Evolutionary conservation across 2,113 vertebrate genomes (phyloP).

Genomic region (Alectura lathami): DNA sequence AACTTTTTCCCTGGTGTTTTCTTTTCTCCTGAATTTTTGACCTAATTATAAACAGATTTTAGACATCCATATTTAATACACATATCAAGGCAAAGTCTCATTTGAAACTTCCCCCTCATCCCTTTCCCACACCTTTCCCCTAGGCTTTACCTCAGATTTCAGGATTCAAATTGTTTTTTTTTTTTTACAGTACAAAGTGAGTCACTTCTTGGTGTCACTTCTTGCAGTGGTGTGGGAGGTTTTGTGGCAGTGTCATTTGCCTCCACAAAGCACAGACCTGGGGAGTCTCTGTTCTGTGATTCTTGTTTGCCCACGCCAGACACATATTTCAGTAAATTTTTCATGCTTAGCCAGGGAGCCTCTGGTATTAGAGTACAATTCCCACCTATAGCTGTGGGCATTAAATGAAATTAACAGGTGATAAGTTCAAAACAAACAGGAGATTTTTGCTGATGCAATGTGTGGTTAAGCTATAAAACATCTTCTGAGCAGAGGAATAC

Average conservation of each 20-base stretch:
- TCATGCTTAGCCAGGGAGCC: neutral
- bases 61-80: neutral
- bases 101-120: neutral
- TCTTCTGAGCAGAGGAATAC: neutral
- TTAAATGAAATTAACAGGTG: constrained; percentile 20
- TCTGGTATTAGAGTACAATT: neutral
- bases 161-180: neutral
- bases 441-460: neutral
- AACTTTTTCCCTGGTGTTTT: neutral
- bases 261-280: neutral
- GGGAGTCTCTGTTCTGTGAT: neutral
- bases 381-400: neutral
- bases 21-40: constrained; percentile 17
- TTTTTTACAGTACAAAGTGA: neutral
- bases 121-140: neutral
- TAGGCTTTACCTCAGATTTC: neutral
- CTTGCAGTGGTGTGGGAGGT: neutral
- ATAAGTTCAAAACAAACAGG: neutral
- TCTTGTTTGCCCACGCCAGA: neutral
- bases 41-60: neutral
- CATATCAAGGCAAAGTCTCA: neutral
- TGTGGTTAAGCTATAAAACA: neutral
- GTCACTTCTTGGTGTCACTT: neutral
- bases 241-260: neutral
- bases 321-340: neutral